Evolutionary conservation across 2,797 vertebrate genomes (phyloP), one percentile per base, ranked within the genome.

Genomic region (Nasua narica): DNA sequence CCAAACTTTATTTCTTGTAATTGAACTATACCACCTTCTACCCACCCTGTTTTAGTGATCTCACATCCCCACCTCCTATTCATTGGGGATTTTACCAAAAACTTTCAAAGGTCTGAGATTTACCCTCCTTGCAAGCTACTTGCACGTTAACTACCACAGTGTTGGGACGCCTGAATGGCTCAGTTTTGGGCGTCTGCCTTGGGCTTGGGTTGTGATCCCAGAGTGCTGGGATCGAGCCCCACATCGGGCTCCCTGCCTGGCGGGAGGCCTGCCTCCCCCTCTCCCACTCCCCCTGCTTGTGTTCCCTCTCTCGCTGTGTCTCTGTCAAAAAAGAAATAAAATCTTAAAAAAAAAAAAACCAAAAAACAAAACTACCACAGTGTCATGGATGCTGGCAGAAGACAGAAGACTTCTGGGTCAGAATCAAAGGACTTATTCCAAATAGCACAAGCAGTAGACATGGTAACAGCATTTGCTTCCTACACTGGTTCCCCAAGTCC

Each of bases 31-130:
- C 32, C 16, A 48, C 3, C 37, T 91, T 70, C 69, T 95, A 43
- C 25, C 21, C 3, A 25, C 85, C 27, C 70, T 72, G 29, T 91
- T 90, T 9, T 7, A 72, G 23, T 84, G 43, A 46, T 86, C 50
- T 96, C 83, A 94, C n/a, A 43, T 78, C n/a, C 48, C 25, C 5
- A 13, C n/a, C 19, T 90, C 12, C 21, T 13, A 25, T 81, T 83
- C 35, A 65, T 25, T 96, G 88, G 70, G 56, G 62, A 76, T 87
- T 94, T 90, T 91, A 46, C 92, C 9, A 87, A 25, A 50, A 89
- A 46, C 19, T 92, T 56, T 70, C 12, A 91, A 32, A 32, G 7
- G 23, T 95, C 48, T 88, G 91, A 95, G n/a, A 50, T 81, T 95
- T 89, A 54, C 6, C 50, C 0, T 60, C 1, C 25, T 76, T 95